These are phyloP conservation scores for Atrichornis clamosus DNA, from an alignment of 2,113 vertebrate genomes.

Conservation along the genomic window DNA sequence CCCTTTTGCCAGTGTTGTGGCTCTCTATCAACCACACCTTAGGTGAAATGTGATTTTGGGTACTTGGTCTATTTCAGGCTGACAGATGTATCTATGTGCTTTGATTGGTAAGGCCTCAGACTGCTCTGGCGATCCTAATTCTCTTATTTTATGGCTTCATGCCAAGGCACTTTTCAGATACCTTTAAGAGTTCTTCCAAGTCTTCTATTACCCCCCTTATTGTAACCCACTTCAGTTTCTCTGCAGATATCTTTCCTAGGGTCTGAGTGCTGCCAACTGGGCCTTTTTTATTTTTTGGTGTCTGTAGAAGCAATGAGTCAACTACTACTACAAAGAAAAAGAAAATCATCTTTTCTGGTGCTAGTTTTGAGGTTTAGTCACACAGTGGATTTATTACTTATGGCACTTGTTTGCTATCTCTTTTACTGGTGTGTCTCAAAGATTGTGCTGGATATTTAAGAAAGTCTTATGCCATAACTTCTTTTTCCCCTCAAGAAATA, in stretches of 20 bases:
- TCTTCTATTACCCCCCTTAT: not conserved
- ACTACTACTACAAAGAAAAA: not conserved
- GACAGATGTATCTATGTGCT: not conserved
- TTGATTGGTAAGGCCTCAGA: not conserved
- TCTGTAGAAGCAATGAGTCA: not conserved
- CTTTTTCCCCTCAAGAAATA: not conserved
- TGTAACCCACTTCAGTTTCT: not conserved
- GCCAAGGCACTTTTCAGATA: not conserved
- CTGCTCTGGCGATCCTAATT: not conserved
- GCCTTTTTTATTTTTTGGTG: not conserved
- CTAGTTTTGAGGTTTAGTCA: not conserved
- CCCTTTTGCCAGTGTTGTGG: fast-evolving
- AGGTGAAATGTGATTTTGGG: not conserved
- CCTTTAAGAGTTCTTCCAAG: not conserved
- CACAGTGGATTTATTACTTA: not conserved
- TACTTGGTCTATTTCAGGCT: not conserved
- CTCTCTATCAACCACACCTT: not conserved
- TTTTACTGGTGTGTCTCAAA: not conserved
- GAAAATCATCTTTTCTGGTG: not conserved
- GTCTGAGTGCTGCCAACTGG: fast-evolving
- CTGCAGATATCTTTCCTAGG: not conserved
- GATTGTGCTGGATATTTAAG: not conserved
- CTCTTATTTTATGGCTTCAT: not conserved
- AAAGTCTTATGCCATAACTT: not conserved
- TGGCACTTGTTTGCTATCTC: not conserved